Conservation (phyloP, 2,888 invertebrate species). For the Nudaria mundana region DNA sequence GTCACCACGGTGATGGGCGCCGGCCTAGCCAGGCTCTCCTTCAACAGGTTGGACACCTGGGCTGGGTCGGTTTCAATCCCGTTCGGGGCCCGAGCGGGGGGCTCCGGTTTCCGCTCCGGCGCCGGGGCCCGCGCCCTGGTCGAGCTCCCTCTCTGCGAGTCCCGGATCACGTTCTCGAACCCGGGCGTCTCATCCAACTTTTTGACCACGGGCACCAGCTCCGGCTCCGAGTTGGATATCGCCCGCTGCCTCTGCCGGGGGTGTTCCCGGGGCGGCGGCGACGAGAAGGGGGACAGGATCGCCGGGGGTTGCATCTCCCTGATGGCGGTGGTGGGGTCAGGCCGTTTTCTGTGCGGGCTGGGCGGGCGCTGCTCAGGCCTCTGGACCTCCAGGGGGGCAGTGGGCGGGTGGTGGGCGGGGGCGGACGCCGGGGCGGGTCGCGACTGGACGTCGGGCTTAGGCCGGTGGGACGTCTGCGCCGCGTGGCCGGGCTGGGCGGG, state of each 20-base stretch:
- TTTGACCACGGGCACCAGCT: slow-evolving; percentile 82
- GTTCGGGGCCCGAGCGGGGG: slow-evolving; percentile 66
- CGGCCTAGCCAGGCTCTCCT: slow-evolving; percentile 82
- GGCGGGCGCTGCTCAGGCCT: slow-evolving; percentile 38
- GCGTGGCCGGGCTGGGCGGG: slow-evolving; percentile 37
- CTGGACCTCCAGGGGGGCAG: slow-evolving; percentile 37
- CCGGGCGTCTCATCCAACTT: slow-evolving; percentile 83
- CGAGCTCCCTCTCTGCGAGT: slow-evolving; percentile 65
- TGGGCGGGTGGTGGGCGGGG: slow-evolving; percentile 38
- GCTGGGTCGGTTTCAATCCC: slow-evolving; percentile 88
- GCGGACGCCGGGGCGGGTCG: slow-evolving; percentile 44
- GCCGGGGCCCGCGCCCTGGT: slow-evolving; percentile 56
- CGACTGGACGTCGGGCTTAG: slow-evolving; percentile 26
- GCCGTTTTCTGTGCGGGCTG: slow-evolving; percentile 58
- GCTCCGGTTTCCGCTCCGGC: slow-evolving; percentile 62
- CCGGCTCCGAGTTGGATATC: slow-evolving; percentile 79
- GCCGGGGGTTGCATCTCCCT: slow-evolving; percentile 69
- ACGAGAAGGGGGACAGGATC: slow-evolving; percentile 76
- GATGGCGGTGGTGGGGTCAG: slow-evolving; percentile 57
- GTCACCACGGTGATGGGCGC: slow-evolving; percentile 67
- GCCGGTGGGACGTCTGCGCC: slow-evolving; percentile 33
- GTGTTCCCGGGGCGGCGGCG: slow-evolving; percentile 57
- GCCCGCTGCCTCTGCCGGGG: slow-evolving; percentile 54
- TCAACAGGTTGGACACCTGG: slow-evolving; percentile 85
- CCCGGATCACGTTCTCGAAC: slow-evolving; percentile 81